A percentile compares a stretch with the other conserved stretches of the same genome.
These are phyloP conservation scores for Cabera pusaria DNA, from an alignment of 2,888 invertebrate species.

Conservation along the genomic window DNA sequence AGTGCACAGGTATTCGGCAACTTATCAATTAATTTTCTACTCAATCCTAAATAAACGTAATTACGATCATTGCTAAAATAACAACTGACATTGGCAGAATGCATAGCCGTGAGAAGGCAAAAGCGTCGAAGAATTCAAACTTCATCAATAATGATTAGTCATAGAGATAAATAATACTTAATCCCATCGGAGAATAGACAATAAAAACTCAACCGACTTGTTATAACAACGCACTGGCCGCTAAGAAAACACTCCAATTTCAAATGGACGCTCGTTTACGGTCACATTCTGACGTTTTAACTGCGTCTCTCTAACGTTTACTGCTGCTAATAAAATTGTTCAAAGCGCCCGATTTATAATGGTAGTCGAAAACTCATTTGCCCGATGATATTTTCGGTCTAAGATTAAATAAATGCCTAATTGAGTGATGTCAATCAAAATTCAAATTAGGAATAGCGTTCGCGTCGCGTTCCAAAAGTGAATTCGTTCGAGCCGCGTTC, in stretches of 20 bases:
- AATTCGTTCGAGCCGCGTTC: slow-evolving; percentile 47
- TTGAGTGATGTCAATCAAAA: slow-evolving; percentile 58
- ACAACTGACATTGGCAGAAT: slow-evolving; percentile 43
- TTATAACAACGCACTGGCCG: slow-evolving; percentile 58
- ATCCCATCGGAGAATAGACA: slow-evolving; percentile 77
- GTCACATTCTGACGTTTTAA: slow-evolving; percentile 78
- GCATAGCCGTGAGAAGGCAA: background rate
- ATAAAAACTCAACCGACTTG: slow-evolving; percentile 60
- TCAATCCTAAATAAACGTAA: slow-evolving; percentile 69
- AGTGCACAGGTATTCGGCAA: slow-evolving; percentile 76
- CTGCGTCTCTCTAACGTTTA: slow-evolving; percentile 73
- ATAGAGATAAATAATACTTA: slow-evolving; percentile 69
- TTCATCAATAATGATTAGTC: slow-evolving; percentile 68
- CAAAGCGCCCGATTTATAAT: slow-evolving; percentile 69
- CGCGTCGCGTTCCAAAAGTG: slow-evolving; percentile 47
- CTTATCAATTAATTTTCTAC: slow-evolving; percentile 71
- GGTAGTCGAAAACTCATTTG: slow-evolving; percentile 59
- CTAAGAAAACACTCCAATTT: slow-evolving; percentile 78
- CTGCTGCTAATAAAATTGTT: slow-evolving; percentile 70
- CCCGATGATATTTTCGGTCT: slow-evolving; percentile 38
- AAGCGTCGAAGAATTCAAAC: background rate
- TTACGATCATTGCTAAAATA: slow-evolving; percentile 62
- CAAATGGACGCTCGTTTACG: slow-evolving; percentile 72
- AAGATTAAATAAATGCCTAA: slow-evolving; percentile 41
- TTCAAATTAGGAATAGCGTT: slow-evolving; percentile 50